Evolutionary conservation across 2,888 invertebrate genomes (phyloP).

Genomic region (Syrphus vitripennis): DNA sequence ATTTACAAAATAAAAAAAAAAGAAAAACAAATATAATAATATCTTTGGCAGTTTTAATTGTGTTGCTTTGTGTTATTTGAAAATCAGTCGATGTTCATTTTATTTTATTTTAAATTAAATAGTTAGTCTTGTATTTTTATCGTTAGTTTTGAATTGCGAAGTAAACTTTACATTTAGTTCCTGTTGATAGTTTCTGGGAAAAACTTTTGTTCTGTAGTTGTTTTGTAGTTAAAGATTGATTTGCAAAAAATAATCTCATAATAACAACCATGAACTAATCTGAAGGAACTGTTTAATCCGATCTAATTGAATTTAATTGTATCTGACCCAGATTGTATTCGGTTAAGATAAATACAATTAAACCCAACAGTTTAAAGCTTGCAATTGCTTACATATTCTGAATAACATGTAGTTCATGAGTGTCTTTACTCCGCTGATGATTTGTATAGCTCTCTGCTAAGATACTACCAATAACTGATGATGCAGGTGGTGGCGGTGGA

Average conservation of each 20-base stretch:
- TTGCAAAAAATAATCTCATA: not conserved
- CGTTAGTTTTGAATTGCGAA: not conserved
- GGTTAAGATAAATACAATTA: not conserved
- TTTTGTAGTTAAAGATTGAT: not conserved
- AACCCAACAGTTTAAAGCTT: not conserved
- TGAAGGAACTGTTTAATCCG: not conserved
- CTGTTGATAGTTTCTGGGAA: not conserved
- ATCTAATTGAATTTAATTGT: not conserved
- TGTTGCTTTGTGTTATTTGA: slow-evolving; percentile 53
- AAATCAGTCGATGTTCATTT: slow-evolving; percentile 64
- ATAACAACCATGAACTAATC: not conserved
- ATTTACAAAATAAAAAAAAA: not conserved
- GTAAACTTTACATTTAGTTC: not conserved
- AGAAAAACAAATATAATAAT: slow-evolving; percentile 3
- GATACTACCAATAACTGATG: slow-evolving; percentile 66
- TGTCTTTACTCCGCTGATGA: slow-evolving; percentile 57
- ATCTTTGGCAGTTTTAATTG: slow-evolving; percentile 67
- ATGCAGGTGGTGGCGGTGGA: slow-evolving; percentile 60
- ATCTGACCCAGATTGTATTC: not conserved
- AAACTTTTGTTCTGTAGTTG: not conserved
- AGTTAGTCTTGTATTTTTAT: slow-evolving; percentile 24
- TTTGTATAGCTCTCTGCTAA: slow-evolving; percentile 61
- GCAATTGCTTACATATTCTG: slow-evolving; percentile 41
- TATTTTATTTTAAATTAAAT: slow-evolving; percentile 19
- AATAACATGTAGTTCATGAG: slow-evolving; percentile 44